phyloP scores from a whole-genome alignment of 2,888 invertebrate species.

The Drosophila mettleri region DNA sequence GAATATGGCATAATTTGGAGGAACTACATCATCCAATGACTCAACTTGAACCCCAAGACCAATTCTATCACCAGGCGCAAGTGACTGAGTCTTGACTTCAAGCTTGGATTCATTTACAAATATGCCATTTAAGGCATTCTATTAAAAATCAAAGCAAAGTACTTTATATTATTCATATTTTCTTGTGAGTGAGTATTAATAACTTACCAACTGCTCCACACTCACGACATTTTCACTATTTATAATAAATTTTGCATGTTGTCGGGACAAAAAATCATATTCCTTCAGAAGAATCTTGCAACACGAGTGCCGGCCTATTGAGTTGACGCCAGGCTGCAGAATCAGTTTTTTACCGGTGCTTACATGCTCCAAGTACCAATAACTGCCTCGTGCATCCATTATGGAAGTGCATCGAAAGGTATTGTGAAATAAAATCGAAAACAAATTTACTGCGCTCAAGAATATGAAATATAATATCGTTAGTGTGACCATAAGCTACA shows the following conservation, averaged over 20 bases:
- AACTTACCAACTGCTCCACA: constrained; percentile 73
- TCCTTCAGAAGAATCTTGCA: constrained; percentile 47
- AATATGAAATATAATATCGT: background rate
- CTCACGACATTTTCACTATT: constrained; percentile 45
- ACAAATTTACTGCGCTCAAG: constrained; percentile 12
- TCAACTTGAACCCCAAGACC: constrained; percentile 70
- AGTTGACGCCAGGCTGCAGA: constrained; percentile 60
- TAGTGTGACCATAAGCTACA: constrained; percentile 21
- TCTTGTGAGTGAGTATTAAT: no score
- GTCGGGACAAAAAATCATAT: constrained; percentile 73
- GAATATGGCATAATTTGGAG: constrained; percentile 67
- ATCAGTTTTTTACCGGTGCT: constrained; percentile 31
- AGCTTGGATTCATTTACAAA: constrained; percentile 68
- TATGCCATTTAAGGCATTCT: constrained; percentile 81
- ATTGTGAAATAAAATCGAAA: background rate
- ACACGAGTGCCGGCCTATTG: constrained; percentile 73
- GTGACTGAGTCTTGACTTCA: constrained; percentile 4
- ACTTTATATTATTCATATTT: no score
- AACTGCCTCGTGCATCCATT: constrained; percentile 21
- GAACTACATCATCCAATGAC: constrained; percentile 8
- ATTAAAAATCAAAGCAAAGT: background rate
- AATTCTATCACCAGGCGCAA: constrained; percentile 59
- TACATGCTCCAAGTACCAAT: constrained; percentile 59
- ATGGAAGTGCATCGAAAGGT: background rate
- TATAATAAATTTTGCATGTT: constrained; percentile 75